phyloP scores from a whole-genome alignment of 2,888 invertebrate species.

The Eilema caniola region DNA sequence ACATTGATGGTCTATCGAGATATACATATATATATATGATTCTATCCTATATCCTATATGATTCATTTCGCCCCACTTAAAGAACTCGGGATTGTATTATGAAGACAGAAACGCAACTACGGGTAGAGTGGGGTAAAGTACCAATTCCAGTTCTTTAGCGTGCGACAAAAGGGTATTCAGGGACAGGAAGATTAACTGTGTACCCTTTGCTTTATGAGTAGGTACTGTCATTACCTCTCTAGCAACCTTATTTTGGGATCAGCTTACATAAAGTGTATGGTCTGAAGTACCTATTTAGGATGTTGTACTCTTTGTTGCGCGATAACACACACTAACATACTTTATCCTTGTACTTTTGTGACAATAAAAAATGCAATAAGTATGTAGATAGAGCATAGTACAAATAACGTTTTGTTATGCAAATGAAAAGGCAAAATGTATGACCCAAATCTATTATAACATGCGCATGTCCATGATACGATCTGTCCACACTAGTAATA shows the following conservation, averaged over 20 bases:
- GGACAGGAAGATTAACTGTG: too few species aligned
- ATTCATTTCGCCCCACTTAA: too few species aligned
- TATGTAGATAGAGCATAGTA: constrained; percentile 21
- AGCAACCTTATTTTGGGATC: background rate
- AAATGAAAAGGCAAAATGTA: constrained; percentile 32
- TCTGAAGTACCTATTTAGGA: background rate
- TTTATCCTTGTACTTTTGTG: constrained; percentile 17
- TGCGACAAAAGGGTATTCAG: too few species aligned
- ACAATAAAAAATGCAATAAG: constrained; percentile 24
- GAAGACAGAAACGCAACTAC: too few species aligned
- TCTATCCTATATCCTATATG: too few species aligned
- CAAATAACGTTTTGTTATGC: constrained; percentile 38
- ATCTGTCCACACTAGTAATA: constrained; percentile 26
- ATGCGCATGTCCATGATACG: constrained; percentile 25
- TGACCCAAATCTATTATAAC: constrained; percentile 31
- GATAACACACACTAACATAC: background rate
- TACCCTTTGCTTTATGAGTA: background rate
- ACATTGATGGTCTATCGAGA: too few species aligned
- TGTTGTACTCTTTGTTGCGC: background rate
- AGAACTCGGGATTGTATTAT: too few species aligned
- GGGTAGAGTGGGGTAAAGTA: too few species aligned
- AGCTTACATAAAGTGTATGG: background rate
- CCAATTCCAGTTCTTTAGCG: too few species aligned
- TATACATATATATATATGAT: too few species aligned
- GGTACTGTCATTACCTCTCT: background rate